A percentile compares a stretch with the other conserved stretches of the same genome.
phyloP scores from a whole-genome alignment of 2,797 vertebrate genomes.

The Lacerta viridis region DNA sequence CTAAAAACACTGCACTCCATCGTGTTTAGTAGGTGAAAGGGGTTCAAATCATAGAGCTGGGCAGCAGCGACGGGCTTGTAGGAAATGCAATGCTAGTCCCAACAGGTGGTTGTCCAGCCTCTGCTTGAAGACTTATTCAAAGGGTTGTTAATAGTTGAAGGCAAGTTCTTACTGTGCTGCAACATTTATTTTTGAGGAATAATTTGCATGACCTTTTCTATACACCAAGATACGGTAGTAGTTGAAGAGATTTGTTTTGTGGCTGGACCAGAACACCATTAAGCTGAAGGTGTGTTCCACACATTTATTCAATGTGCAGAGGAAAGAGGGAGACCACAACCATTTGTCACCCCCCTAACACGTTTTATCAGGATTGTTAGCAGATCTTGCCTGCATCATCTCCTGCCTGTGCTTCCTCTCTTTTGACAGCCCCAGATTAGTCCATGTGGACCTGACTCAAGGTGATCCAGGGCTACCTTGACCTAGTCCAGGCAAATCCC shows the following conservation, averaged over 20 bases:
- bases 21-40: background rate
- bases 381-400: too few species aligned
- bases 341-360: background rate
- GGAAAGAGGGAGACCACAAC: background rate
- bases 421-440: too few species aligned
- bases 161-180: background rate
- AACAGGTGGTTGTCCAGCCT: background rate
- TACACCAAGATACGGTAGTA: background rate
- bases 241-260: too few species aligned
- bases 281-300: background rate
- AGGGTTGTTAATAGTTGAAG: background rate
- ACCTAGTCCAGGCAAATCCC: too few species aligned
- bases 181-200: background rate
- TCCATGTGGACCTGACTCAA: too few species aligned
- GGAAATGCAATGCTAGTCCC: background rate
- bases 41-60: background rate
- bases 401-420: too few species aligned
- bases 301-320: background rate
- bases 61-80: background rate
- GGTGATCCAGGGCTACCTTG: too few species aligned
- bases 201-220: background rate
- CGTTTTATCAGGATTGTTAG: too few species aligned
- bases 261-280: too few species aligned
- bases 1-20: background rate
- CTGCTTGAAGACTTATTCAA: too few species aligned